phyloP scores from a whole-genome alignment of 2,113 vertebrate species.

The Falco punctatus region DNA sequence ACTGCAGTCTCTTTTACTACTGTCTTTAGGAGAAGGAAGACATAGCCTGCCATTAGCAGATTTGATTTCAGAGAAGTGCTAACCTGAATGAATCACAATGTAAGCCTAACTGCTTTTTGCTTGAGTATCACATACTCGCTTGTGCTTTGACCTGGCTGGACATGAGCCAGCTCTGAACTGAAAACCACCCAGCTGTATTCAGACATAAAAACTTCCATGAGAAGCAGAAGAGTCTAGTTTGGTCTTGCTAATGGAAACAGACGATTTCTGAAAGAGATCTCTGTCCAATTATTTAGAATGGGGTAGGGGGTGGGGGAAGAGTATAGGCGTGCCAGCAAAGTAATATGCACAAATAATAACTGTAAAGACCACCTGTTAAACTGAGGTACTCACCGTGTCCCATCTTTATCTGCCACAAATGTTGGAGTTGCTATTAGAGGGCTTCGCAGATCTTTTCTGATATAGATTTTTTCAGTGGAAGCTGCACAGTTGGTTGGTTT shows the following conservation, averaged over 20 bases:
- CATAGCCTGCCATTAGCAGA: not conserved
- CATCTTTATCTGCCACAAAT: slow-evolving; percentile 93
- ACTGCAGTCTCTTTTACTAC: not conserved
- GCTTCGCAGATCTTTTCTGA: slow-evolving; percentile 94
- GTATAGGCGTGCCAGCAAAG: not conserved
- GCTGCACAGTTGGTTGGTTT: slow-evolving; percentile 96
- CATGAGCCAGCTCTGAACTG: not conserved
- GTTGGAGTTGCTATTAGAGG: slow-evolving; percentile 96
- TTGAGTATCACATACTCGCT: not conserved
- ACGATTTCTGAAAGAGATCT: not conserved
- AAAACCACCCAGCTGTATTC: not conserved
- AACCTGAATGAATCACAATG: fast-evolving
- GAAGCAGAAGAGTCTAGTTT: not conserved
- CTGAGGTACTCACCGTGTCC: slow-evolving; percentile 80
- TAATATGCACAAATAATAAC: not conserved
- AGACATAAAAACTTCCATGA: not conserved
- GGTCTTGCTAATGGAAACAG: not conserved
- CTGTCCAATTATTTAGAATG: not conserved
- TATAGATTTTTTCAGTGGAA: slow-evolving; percentile 98
- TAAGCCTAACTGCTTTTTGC: not conserved
- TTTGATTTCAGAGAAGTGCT: not conserved
- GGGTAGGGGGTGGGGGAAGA: not conserved
- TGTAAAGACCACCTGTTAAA: not conserved
- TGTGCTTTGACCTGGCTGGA: not conserved
- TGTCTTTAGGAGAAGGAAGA: not conserved